Percentiles rank a stretch among this genome's conserved stretches.
These are phyloP conservation scores for Dromiciops gliroides DNA, from an alignment of 2,113 vertebrate species.

Conservation along the genomic window DNA sequence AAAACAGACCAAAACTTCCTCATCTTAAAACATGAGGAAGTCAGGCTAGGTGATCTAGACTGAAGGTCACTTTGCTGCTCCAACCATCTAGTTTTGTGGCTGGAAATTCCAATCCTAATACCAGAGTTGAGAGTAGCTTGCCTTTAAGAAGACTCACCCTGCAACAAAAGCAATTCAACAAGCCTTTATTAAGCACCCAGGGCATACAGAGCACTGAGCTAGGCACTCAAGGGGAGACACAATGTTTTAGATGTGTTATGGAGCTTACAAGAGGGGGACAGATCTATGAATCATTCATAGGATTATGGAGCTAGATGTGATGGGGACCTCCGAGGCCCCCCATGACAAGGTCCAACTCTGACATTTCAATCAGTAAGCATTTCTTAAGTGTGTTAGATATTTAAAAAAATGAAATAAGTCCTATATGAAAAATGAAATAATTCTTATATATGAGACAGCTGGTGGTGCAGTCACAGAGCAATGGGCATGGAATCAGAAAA, in stretches of 20 bases:
- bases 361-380: too few relatives aligned
- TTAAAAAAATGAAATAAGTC: too few relatives aligned
- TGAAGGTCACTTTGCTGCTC: not conserved
- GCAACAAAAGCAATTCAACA: not conserved
- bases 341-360: not conserved
- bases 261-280: not conserved
- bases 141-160: not conserved
- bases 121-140: not conserved
- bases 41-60: not conserved
- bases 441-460: too few relatives aligned
- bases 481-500: too few relatives aligned
- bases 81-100: not conserved
- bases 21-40: not conserved
- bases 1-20: not conserved
- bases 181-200: not conserved
- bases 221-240: not conserved
- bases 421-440: too few relatives aligned
- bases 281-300: not conserved
- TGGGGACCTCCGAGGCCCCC: not conserved
- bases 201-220: not conserved
- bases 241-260: not conserved
- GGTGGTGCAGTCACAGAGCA: too few relatives aligned
- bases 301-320: not conserved
- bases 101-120: not conserved
- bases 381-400: too few relatives aligned